Evolutionary conservation across 2,113 vertebrate genomes (phyloP), one percentile per base, ranked within the genome.

Genomic region (Xiphophorus couchianus): DNA sequence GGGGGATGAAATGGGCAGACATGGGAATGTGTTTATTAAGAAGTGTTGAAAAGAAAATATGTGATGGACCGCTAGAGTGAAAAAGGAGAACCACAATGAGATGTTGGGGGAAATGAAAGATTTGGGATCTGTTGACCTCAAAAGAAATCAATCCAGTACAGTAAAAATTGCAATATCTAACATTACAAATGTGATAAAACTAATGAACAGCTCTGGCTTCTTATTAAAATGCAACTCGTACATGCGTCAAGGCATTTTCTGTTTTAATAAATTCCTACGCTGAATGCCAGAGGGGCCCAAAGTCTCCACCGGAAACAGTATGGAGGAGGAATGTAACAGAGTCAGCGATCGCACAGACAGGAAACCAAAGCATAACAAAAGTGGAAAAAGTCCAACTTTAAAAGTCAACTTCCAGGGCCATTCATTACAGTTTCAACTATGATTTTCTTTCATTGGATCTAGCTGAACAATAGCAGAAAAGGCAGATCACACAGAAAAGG

Each of bases 251-350:
- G 31, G 39, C 54, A 73, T 58, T 6, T 67, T 62, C 68, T 58
- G 42, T 33, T 11, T 66, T 25, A 71, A 58, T 58, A 71, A 60
- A 73, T 54, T 68, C 8, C 65, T 44, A 13, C 35, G 33, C n/a
- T 64, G 28, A 33, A 69, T 51, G 70, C 37, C 19, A 51, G 67
- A 58, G 76, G 80, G 67, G 42, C 0, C 51, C 10, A 29, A 65
- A 63, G 78, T 30, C 39, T 74, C 76, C 30, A 85, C 86, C 68
- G 82, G 91, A 90, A 92, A 82, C 74, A 91, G 70, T 83, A 77
- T 77, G 76, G 68, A 31, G 48, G 68, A 80, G 78, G 85, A 89
- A 93, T 91, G 88, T 76, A 67, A 69, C 69, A 73, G 65, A 19
- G 63, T 74, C 42, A 75, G n/a, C 44, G 62, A 67, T 82, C 71